phyloP scores from a whole-genome alignment of 2,797 vertebrate species.

The Cyprinella venusta region DNA sequence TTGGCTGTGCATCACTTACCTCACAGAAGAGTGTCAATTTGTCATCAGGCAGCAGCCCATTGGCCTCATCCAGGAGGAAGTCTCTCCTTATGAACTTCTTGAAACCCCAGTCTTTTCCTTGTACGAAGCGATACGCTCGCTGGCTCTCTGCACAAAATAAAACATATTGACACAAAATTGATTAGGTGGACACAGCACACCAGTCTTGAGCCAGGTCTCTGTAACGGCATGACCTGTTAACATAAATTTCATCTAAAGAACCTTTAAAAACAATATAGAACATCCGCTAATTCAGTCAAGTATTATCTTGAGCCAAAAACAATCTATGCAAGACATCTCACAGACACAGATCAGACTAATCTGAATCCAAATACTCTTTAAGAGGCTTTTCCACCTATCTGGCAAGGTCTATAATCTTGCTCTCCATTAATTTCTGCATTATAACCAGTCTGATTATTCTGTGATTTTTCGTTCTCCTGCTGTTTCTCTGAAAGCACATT shows the following conservation, averaged over 20 bases:
- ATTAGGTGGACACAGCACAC: neutral
- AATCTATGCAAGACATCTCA: constrained; percentile 17
- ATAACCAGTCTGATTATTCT: constrained; percentile 16
- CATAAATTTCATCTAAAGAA: neutral
- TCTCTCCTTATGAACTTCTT: constrained; percentile 92
- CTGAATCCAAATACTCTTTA: constrained; percentile 45
- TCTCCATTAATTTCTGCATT: constrained; percentile 34
- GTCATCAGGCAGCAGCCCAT: constrained; percentile 88
- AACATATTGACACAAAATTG: neutral
- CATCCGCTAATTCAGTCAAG: neutral
- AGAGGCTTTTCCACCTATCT: constrained; percentile 39
- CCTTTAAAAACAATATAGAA: neutral
- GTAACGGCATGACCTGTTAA: neutral
- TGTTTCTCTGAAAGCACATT: constrained; percentile 14
- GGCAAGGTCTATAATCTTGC: constrained; percentile 31
- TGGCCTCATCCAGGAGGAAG: constrained; percentile 90
- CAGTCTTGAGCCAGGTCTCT: neutral
- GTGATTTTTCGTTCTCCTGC: neutral
- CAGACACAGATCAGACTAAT: constrained; percentile 28
- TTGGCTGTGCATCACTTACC: constrained; percentile 67
- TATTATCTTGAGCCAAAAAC: constrained; percentile 15
- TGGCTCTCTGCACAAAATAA: constrained; percentile 81
- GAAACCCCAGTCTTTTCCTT: constrained; percentile 93
- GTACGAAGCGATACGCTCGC: constrained; percentile 88
- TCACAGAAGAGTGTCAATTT: constrained; percentile 92